Conservation (phyloP, 2,888 invertebrate genomes). For the Cryptophagus acutangulus region DNA sequence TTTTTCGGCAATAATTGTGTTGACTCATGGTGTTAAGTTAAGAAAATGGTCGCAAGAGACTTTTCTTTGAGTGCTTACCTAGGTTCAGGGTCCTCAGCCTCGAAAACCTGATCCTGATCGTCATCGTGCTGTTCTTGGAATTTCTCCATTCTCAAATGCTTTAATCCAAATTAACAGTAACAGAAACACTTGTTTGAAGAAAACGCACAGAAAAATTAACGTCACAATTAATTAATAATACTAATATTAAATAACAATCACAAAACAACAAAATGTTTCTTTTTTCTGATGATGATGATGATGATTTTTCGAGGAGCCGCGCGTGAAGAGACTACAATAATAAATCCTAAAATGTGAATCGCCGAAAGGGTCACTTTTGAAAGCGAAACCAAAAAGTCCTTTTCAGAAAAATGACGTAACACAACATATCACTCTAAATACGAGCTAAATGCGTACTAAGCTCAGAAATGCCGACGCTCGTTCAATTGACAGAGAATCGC, state of each 20-base stretch:
- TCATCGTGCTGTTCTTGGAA: slow-evolving; percentile 69
- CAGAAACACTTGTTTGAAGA: slow-evolving; percentile 1
- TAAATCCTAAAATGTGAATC: slow-evolving; percentile 25
- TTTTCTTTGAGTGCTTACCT: no score
- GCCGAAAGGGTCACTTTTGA: slow-evolving; percentile 49
- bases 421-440: slow-evolving; percentile 50
- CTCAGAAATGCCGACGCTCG: slow-evolving; percentile 45
- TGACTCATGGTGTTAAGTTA: no score
- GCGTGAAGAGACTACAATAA: no score
- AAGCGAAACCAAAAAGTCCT: slow-evolving; percentile 49
- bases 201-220: no score
- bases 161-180: slow-evolving; percentile 7
- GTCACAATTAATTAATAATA: neutral
- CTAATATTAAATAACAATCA: slow-evolving; percentile 6
- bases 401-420: slow-evolving; percentile 50
- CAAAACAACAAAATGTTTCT: slow-evolving; percentile 23
- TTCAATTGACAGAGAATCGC: slow-evolving; percentile 44
- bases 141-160: slow-evolving; percentile 53
- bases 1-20: no score
- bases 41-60: no score
- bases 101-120: slow-evolving; percentile 70
- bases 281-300: slow-evolving; percentile 6
- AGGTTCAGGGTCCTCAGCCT: slow-evolving; percentile 58
- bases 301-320: neutral
- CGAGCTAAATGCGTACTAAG: slow-evolving; percentile 50